Evolutionary conservation across 2,888 invertebrate genomes (phyloP), one percentile per base, ranked within the genome.

Genomic region (Synanthedon vespiformis): DNA sequence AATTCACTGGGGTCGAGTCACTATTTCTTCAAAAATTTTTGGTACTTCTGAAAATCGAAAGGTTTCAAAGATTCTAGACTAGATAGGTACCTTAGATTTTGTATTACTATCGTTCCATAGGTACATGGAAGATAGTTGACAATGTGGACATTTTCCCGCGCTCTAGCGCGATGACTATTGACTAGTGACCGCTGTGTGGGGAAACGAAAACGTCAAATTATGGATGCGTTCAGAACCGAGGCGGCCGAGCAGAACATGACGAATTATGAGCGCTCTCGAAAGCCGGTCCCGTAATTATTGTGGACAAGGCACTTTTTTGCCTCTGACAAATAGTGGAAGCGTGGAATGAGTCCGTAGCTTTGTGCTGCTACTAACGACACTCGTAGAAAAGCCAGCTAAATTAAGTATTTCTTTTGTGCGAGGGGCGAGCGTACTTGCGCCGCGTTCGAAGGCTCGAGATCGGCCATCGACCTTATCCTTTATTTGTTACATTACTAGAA

Each of bases 201-300:
- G 85, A 85, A 83, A 79, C 77, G 74, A 85, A 85, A 83, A 79
- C 77, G 75, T 82, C 82, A 81, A 86, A 85, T 85, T 84, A 85
- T 74, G 79, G 76, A 76, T 75, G 80, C 82, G 80, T 78, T 80
- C 82, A 50, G 72, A 80, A 74, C 76, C 74, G 74, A 75, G 65
- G 77, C 84, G 80, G 77, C 81, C 82, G 80, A 86, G 73, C 85
- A 85, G 84, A 87, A 86, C 86, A 86, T 84, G 80, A 85, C 86
- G 86, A 86, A 87, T 85, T 83, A 85, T 75, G 78, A 78, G 74
- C 75, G 76, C 78, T 78, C 77, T 80, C 77, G 68, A 77, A 74
- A 84, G 81, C 82, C 81, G 76, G 85, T 80, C 83, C 77, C 84
- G 81, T 87, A 87, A 87, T 87, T 83, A 87, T 85, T 83, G 84